phyloP scores from a whole-genome alignment of 2,113 vertebrate genomes.

The Gila orcuttii region DNA sequence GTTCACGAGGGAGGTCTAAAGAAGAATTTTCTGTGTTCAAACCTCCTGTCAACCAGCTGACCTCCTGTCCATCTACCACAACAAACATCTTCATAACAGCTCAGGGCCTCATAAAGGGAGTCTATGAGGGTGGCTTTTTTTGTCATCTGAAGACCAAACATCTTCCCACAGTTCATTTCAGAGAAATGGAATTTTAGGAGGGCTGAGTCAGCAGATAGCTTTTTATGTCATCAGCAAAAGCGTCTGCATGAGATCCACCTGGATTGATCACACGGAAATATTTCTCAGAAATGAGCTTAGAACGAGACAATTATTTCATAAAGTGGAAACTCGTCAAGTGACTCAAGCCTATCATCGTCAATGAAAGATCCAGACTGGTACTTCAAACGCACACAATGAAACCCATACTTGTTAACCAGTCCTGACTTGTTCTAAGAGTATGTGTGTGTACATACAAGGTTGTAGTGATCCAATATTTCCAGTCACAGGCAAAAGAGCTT shows the following conservation, averaged over 20 bases:
- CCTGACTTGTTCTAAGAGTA: background rate
- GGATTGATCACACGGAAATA: background rate
- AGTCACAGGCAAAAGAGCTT: conserved; percentile 18
- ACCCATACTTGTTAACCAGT: conserved; percentile 7
- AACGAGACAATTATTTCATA: background rate
- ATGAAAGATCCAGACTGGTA: background rate
- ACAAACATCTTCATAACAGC: background rate
- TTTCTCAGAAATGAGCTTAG: background rate
- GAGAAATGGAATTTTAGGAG: background rate
- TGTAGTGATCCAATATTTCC: conserved; percentile 30
- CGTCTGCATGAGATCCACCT: background rate
- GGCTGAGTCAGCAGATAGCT: background rate
- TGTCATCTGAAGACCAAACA: background rate
- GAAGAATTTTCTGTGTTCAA: conserved; percentile 35
- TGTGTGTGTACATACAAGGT: background rate
- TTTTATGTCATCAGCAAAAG: background rate
- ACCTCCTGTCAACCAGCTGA: conserved; percentile 9
- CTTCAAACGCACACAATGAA: conserved; percentile 26
- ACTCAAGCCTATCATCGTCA: conserved; percentile 6
- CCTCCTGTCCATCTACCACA: conserved; percentile 3
- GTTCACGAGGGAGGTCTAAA: background rate
- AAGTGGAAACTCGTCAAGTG: background rate
- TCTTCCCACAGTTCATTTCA: background rate
- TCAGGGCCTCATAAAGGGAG: background rate
- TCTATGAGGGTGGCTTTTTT: background rate